Evolutionary conservation across 2,797 vertebrate genomes (phyloP).

Genomic region (Coluber constrictor): DNA sequence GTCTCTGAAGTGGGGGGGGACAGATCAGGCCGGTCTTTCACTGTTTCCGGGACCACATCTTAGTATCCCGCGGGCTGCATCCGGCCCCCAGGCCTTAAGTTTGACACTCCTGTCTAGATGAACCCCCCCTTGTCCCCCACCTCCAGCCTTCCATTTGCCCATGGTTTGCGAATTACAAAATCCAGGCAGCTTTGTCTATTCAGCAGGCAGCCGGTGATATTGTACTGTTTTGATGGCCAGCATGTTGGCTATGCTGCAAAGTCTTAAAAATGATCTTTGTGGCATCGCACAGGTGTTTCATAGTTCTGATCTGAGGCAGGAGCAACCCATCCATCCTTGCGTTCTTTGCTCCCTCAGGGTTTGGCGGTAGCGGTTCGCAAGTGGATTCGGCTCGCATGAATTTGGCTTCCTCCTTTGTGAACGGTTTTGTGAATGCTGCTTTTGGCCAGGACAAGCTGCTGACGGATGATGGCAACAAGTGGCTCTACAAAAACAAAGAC

Average conservation of each 20-base stretch:
- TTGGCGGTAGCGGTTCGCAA: slow-evolving; percentile 93
- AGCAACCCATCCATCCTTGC: not conserved
- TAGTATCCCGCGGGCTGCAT: no score
- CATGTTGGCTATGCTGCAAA: not conserved
- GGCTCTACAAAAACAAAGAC: slow-evolving; percentile 99
- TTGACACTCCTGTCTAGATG: not conserved
- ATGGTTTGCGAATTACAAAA: not conserved
- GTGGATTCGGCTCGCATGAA: slow-evolving; percentile 99
- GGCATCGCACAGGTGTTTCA: not conserved
- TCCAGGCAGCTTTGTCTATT: not conserved
- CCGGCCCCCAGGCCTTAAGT: no score
- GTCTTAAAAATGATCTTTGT: not conserved
- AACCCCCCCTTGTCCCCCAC: not conserved
- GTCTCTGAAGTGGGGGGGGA: no score
- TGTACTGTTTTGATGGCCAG: not conserved
- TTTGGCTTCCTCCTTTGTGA: slow-evolving; percentile 97
- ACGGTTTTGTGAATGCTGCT: slow-evolving; percentile 96
- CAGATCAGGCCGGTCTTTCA: no score
- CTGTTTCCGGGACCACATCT: no score
- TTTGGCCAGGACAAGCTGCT: slow-evolving; percentile 98
- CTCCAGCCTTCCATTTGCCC: not conserved
- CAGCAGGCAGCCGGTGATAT: not conserved
- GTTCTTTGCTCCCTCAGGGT: slow-evolving; percentile 71
- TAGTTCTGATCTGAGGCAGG: no score
- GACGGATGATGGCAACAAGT: slow-evolving; percentile 97